Evolutionary conservation across 2,797 vertebrate genomes (phyloP).

Genomic region (Dendrocincla fuliginosa): DNA sequence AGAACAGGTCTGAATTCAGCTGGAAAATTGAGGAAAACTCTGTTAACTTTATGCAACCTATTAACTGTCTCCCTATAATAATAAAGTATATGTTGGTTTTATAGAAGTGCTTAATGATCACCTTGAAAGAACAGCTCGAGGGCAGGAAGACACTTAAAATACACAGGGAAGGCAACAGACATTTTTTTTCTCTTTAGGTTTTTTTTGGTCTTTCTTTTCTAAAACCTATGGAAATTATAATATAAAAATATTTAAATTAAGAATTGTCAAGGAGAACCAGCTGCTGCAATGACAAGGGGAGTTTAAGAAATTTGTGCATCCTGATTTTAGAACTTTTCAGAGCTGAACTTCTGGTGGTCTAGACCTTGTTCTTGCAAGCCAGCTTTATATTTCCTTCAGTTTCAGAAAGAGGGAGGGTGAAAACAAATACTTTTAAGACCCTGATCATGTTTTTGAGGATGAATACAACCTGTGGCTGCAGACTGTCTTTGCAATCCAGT

Average conservation of each 20-base stretch:
- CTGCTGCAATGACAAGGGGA: neutral
- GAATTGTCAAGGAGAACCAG: neutral
- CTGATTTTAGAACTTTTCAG: neutral
- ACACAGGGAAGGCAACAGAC: neutral
- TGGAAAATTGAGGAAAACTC: slow-evolving; percentile 22
- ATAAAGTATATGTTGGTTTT: neutral
- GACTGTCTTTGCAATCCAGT: neutral
- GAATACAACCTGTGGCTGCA: neutral
- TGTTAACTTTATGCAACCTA: neutral
- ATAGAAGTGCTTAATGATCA: neutral
- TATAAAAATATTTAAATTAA: neutral
- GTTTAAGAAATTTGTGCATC: neutral
- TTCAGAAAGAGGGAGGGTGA: neutral
- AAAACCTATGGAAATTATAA: neutral
- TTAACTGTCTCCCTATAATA: neutral
- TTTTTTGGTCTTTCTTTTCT: neutral
- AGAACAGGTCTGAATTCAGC: neutral
- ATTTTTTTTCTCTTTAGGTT: too few relatives aligned
- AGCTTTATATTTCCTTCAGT: neutral
- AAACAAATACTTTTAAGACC: neutral
- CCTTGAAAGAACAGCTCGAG: neutral
- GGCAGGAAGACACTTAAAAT: neutral
- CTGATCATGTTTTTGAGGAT: neutral
- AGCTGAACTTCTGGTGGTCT: neutral
- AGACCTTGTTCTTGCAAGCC: neutral